phyloP scores from a whole-genome alignment of 2,797 vertebrate genomes.

The Sphaeramia orbicularis region DNA sequence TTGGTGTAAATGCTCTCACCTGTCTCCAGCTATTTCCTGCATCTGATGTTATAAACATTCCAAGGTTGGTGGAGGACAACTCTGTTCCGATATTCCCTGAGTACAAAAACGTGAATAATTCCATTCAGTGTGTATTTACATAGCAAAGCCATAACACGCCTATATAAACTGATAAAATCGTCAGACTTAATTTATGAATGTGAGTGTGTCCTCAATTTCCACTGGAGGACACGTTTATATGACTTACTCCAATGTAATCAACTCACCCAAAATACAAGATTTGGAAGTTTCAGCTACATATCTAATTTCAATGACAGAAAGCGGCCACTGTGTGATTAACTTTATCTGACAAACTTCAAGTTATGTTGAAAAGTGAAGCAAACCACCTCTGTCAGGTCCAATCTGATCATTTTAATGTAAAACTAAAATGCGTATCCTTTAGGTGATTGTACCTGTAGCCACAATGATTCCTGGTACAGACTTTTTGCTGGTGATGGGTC shows the following conservation, averaged over 20 bases:
- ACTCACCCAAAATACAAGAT: slow-evolving; percentile 46
- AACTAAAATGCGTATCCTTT: slow-evolving; percentile 21
- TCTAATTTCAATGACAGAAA: slow-evolving; percentile 63
- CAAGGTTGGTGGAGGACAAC: slow-evolving; percentile 90
- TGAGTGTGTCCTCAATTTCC: slow-evolving; percentile 46
- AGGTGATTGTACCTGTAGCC: slow-evolving; percentile 88
- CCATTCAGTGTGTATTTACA: slow-evolving; percentile 53
- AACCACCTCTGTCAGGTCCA: slow-evolving; percentile 13
- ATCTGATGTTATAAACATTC: slow-evolving; percentile 95
- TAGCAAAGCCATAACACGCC: slow-evolving; percentile 49
- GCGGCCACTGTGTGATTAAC: slow-evolving; percentile 52
- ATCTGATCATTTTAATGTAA: slow-evolving; percentile 21
- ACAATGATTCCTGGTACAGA: slow-evolving; percentile 94
- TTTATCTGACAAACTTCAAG: slow-evolving; percentile 40
- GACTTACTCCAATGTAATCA: slow-evolving; percentile 47
- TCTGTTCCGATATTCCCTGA: slow-evolving; percentile 93
- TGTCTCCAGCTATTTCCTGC: slow-evolving; percentile 97
- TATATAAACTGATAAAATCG: slow-evolving; percentile 36
- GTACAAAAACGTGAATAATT: slow-evolving; percentile 60
- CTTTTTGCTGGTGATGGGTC: slow-evolving; percentile 94
- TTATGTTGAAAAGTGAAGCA: slow-evolving; percentile 4
- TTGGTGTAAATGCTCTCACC: slow-evolving; percentile 75
- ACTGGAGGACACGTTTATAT: slow-evolving; percentile 46
- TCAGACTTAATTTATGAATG: slow-evolving; percentile 39
- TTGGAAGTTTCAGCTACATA: slow-evolving; percentile 29